Evolutionary conservation across 2,888 invertebrate genomes (phyloP).

Genomic region (Capitulum mitella): DNA sequence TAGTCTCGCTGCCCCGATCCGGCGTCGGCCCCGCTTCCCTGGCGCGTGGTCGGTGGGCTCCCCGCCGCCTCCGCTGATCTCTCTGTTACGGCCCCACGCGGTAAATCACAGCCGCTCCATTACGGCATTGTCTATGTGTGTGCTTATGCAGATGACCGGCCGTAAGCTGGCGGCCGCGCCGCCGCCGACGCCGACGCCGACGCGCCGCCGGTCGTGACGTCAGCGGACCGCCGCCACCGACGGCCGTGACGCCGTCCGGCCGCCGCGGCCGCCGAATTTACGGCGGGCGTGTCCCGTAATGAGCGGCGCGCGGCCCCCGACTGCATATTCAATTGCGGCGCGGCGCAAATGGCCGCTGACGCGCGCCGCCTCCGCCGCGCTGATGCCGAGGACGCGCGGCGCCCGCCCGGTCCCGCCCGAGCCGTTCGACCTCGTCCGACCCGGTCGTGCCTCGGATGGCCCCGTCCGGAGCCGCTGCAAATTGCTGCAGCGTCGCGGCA

Average conservation of each 20-base stretch:
- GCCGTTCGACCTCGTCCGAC: too few species aligned
- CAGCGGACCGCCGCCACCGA: not conserved
- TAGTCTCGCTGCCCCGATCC: not conserved
- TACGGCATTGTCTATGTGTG: conserved; percentile 24
- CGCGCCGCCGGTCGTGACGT: not conserved
- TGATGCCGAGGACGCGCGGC: not conserved
- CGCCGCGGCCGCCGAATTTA: too few species aligned
- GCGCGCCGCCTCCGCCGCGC: not conserved
- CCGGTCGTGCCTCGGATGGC: too few species aligned
- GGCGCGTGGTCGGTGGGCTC: not conserved
- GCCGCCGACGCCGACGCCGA: not conserved
- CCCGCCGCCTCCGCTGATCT: not conserved
- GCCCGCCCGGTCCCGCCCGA: not conserved
- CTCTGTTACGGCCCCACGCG: not conserved
- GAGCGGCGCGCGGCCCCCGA: not conserved
- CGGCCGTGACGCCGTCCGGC: not conserved
- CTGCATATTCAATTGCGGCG: conserved; percentile 14
- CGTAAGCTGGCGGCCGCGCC: not conserved
- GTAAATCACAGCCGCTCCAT: conserved; percentile 14
- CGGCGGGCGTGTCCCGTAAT: not conserved
- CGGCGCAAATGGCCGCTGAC: not conserved
- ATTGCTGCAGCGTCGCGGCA: not conserved
- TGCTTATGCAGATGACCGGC: not conserved
- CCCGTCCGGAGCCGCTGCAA: not conserved
- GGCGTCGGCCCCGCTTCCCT: not conserved